Evolutionary conservation across 2,113 vertebrate species (phyloP), one percentile per base, ranked within the genome.

Genomic region (Delphinus delphis): DNA sequence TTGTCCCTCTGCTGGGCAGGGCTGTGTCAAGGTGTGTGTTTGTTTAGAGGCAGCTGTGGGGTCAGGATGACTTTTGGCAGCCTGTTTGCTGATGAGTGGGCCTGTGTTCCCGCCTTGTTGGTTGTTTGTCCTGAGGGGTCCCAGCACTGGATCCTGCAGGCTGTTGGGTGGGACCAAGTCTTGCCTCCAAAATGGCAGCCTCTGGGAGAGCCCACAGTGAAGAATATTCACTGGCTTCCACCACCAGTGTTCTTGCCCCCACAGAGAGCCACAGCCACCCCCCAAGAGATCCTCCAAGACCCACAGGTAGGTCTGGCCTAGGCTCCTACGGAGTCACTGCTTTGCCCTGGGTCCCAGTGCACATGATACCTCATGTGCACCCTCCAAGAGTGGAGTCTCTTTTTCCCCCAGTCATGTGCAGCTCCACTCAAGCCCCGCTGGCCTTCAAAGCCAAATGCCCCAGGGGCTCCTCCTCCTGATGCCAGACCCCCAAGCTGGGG

Each of bases 361-460:
- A 6, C 1, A 1, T 21, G 74, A 2, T 17, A 77, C 18, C 47
- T 50, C 9, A 1, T 21, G 47, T 33, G 47, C 0, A 1, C 9
- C 74, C 74, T 4, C 47, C 74, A 21, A 47, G 28, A 77, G 31
- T 53, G 74, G 47, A 11, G 5, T 53, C 47, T 33, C 47, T 33
- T 11, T 33, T 33, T 53, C 47, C 3, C 74, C 74, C 74, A 77
- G 41, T 76, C 73, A 41, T 31, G 41, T 31, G 73, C 41, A 76
- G 74, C 18, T 53, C 74, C 74, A 12, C 28, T 77, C 74, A 77
- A 77, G 47, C 18, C 47, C 47, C 0, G 0, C 47, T 33, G 74
- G 44, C 44, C 44, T 77, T 33, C 74, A 77, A 50, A 77, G 74
- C 47, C 74, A 77, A 31, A 53, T 33, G 74, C 28, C 50, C 74